These are phyloP conservation scores for Echinops telfairi DNA, from an alignment of 2,113 vertebrate species.

Conservation along the genomic window DNA sequence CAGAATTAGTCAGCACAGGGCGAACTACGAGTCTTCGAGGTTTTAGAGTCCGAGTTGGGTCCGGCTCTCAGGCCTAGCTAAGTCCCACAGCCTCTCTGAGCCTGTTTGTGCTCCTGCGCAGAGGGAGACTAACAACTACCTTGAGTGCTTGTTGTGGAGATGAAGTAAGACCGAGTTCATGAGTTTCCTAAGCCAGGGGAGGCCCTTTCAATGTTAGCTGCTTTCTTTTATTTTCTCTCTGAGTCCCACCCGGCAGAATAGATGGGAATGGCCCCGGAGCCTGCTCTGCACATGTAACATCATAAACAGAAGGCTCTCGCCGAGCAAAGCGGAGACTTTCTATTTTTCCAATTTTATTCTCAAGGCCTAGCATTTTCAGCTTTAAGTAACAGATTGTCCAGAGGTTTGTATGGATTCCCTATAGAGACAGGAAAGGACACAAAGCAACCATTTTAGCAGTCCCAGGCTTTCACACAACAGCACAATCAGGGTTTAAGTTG, in stretches of 20 bases:
- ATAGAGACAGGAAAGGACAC: conserved; percentile 53
- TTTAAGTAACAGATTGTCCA: conserved; percentile 62
- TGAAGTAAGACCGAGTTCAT: conserved; percentile 12
- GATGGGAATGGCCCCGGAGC: background rate
- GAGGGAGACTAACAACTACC: background rate
- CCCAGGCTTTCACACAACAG: conserved; percentile 35
- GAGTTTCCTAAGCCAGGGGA: conserved; percentile 18
- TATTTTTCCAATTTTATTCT: background rate
- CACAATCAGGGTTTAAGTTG: conserved; percentile 70
- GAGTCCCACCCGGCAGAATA: background rate
- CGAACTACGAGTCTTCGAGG: background rate
- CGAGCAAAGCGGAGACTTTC: conserved; percentile 31
- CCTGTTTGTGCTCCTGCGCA: background rate
- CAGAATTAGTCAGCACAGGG: background rate
- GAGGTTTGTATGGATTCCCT: conserved; percentile 66
- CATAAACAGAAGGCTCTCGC: conserved; percentile 30
- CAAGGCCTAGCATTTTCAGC: conserved; percentile 58
- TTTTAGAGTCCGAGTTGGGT: background rate
- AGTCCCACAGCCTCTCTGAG: background rate
- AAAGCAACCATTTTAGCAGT: conserved; percentile 69
- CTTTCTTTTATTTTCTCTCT: background rate
- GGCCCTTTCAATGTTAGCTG: background rate
- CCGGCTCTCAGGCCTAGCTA: background rate
- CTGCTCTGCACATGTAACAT: conserved; percentile 48
- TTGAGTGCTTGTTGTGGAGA: background rate